phyloP scores from a whole-genome alignment of 2,888 invertebrate genomes.

The Hypena proboscidalis region DNA sequence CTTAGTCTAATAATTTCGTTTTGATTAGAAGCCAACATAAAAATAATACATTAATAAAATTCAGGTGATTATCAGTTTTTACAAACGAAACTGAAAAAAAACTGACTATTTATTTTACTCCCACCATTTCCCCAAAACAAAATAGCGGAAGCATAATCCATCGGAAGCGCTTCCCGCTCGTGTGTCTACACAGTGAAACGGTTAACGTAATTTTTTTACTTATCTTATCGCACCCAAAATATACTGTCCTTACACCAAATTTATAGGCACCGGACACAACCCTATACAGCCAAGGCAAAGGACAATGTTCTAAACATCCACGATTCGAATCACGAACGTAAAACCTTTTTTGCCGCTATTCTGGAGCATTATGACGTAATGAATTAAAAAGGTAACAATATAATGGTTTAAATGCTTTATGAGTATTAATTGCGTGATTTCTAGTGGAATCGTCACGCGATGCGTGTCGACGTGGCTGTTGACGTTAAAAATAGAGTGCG shows the following conservation, averaged over 20 bases:
- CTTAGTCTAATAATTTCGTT: neutral
- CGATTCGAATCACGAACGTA: conserved; percentile 70
- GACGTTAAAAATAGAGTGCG: too few relatives aligned
- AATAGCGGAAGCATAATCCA: too few relatives aligned
- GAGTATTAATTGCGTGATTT: conserved; percentile 67
- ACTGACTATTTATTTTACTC: too few relatives aligned
- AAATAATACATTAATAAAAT: too few relatives aligned
- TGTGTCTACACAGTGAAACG: conserved; percentile 19
- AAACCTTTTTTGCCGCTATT: conserved; percentile 72
- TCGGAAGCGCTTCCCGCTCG: neutral
- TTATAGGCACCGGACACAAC: conserved; percentile 33
- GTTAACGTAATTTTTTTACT: conserved; percentile 38
- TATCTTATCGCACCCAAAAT: conserved; percentile 52
- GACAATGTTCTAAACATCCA: conserved; percentile 19
- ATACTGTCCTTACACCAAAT: conserved; percentile 44
- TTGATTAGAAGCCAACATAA: too few relatives aligned
- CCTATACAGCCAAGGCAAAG: conserved; percentile 11
- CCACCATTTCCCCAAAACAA: too few relatives aligned
- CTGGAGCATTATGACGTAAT: conserved; percentile 68
- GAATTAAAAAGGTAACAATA: conserved; percentile 68
- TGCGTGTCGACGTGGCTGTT: conserved; percentile 22
- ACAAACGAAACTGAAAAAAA: too few relatives aligned
- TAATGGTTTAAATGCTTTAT: conserved; percentile 64
- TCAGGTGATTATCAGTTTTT: too few relatives aligned
- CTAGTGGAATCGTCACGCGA: conserved; percentile 51